These are phyloP conservation scores for Hestina assimilis DNA, from an alignment of 1,140 invertebrate species.

Conservation along the genomic window DNA sequence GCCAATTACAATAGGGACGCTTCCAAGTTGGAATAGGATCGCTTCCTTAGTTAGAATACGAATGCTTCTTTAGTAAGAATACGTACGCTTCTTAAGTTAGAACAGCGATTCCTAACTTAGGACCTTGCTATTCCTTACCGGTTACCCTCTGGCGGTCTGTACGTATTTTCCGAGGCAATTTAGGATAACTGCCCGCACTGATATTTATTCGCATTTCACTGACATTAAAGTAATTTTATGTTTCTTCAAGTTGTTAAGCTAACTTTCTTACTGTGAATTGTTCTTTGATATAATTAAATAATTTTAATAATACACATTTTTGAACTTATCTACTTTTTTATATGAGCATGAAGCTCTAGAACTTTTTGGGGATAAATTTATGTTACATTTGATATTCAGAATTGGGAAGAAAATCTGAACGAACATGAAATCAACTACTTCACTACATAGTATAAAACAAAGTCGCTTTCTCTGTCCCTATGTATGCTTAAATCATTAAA, in stretches of 20 bases:
- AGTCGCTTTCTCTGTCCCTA: too few species aligned
- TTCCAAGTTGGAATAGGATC: conserved; percentile 27
- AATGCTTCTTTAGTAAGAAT: conserved; percentile 3
- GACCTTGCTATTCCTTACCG: conserved; percentile 31
- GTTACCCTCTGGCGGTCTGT: conserved; percentile 25
- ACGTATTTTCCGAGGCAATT: conserved; percentile 27
- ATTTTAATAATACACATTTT: too few species aligned
- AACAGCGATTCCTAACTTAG: conserved; percentile 25
- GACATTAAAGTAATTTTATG: conserved; percentile 10
- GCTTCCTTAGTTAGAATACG: conserved; percentile 16
- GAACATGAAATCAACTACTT: too few species aligned
- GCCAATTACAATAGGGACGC: conserved; percentile 49
- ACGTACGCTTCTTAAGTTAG: conserved; percentile 3
- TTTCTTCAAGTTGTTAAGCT: conserved; percentile 4
- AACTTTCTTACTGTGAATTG: background rate
- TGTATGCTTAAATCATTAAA: too few species aligned
- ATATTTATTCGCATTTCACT: conserved; percentile 23
- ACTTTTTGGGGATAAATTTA: too few species aligned
- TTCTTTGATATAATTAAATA: background rate
- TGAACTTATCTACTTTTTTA: too few species aligned
- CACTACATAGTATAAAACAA: too few species aligned
- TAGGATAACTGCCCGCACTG: conserved; percentile 22
- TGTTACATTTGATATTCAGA: too few species aligned
- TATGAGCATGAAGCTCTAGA: too few species aligned
- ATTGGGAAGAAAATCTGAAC: too few species aligned